Percentiles rank a stretch among this genome's conserved stretches.
phyloP scores from a whole-genome alignment of 2,113 vertebrate genomes.

The Meles meles region DNA sequence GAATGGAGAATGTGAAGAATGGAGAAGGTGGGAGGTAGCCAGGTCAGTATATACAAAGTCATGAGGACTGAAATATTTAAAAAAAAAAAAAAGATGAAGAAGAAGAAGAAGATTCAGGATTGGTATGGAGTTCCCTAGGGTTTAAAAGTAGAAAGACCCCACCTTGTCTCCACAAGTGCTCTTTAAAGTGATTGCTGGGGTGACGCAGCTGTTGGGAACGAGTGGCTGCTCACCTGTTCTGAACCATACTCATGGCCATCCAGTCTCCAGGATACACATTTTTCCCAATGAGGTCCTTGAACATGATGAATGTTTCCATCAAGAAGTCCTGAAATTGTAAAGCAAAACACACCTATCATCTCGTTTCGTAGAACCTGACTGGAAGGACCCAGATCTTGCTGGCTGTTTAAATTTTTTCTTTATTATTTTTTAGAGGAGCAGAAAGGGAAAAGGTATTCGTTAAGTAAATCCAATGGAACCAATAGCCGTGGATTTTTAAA shows the following conservation, averaged over 20 bases:
- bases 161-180: too few relatives aligned
- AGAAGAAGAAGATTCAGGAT: not conserved
- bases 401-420: not conserved
- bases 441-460: not conserved
- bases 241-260: constrained; percentile 99
- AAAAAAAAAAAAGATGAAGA: not conserved
- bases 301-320: constrained; percentile 98
- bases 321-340: constrained; percentile 90
- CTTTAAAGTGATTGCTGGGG: too few relatives aligned
- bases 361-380: not conserved
- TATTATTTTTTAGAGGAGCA: not conserved
- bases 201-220: fast-evolving
- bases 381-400: fast-evolving
- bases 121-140: not conserved
- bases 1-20: not conserved
- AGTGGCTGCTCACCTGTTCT: constrained; percentile 90
- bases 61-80: not conserved
- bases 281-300: constrained; percentile 96
- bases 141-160: not conserved
- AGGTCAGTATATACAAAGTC: not conserved
- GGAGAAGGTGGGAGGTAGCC: not conserved
- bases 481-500: not conserved
- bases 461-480: not conserved
- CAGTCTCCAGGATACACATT: constrained; percentile 96
- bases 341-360: not conserved